These are phyloP conservation scores for Stenolophus ochropezus DNA, from an alignment of 2,888 invertebrate species.

Conservation along the genomic window DNA sequence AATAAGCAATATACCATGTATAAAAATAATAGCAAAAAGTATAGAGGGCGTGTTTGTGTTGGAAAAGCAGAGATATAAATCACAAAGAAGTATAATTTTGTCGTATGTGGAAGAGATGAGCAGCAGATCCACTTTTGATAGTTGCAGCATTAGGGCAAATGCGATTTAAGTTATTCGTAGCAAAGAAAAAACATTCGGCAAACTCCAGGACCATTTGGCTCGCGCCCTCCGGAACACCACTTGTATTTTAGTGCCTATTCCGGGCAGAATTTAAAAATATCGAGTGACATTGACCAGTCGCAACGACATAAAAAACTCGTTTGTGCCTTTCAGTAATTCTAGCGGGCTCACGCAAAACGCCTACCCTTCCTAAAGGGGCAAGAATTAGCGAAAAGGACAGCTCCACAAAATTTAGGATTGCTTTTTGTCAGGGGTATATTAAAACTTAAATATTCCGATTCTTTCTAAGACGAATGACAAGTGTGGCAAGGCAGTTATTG, in stretches of 20 bases:
- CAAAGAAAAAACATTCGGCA: slow-evolving; percentile 10
- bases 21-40: too few relatives aligned
- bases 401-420: too few relatives aligned
- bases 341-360: slow-evolving; percentile 6
- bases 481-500: too few relatives aligned
- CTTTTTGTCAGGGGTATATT: too few relatives aligned
- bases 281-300: slow-evolving; percentile 40
- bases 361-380: too few relatives aligned
- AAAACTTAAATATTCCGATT: too few relatives aligned
- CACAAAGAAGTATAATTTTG: not conserved
- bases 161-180: slow-evolving; percentile 30
- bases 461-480: too few relatives aligned
- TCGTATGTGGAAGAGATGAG: slow-evolving; percentile 9
- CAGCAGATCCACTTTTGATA: not conserved
- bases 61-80: not conserved
- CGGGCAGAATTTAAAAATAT: slow-evolving; percentile 48
- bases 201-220: slow-evolving; percentile 15
- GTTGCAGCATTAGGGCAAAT: slow-evolving; percentile 18
- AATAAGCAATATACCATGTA: too few relatives aligned
- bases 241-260: slow-evolving; percentile 47
- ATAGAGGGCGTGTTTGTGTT: not conserved
- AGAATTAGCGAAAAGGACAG: too few relatives aligned
- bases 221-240: slow-evolving; percentile 6
- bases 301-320: slow-evolving; percentile 46
- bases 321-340: slow-evolving; percentile 21